phyloP scores from a whole-genome alignment of 2,113 vertebrate species.

The Crotalus tigris region DNA sequence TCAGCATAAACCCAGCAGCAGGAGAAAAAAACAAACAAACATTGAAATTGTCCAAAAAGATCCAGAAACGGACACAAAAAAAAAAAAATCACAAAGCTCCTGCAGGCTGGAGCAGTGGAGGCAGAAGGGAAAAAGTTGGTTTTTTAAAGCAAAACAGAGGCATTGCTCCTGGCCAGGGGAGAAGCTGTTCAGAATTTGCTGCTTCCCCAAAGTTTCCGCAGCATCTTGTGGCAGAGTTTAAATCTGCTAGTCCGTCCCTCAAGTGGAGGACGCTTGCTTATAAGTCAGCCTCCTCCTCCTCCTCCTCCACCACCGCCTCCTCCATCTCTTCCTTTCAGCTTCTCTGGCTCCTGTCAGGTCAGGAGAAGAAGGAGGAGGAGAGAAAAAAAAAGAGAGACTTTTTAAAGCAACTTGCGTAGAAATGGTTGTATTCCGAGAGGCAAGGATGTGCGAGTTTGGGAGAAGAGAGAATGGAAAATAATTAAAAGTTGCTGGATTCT shows the following conservation, averaged over 20 bases:
- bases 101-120: not conserved
- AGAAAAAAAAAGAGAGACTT: not conserved
- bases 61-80: not conserved
- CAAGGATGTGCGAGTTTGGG: slow-evolving; percentile 1
- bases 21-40: not conserved
- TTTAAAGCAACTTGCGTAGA: not conserved
- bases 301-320: not conserved
- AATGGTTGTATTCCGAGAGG: not conserved
- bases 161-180: not conserved
- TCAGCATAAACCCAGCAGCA: no score
- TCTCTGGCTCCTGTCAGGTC: not conserved
- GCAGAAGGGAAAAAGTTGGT: not conserved
- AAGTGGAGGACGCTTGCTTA: not conserved
- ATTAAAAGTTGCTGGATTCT: not conserved
- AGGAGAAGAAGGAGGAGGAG: not conserved
- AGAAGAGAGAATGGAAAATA: not conserved
- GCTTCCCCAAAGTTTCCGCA: no score
- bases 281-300: not conserved
- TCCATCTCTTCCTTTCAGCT: not conserved
- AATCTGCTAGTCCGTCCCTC: not conserved
- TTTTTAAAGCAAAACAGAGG: not conserved
- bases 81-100: not conserved
- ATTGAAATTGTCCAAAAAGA: not conserved
- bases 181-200: not conserved
- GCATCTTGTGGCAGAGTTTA: not conserved